Evolutionary conservation across 2,797 vertebrate species (phyloP).

Genomic region (Arrhamphus sclerolepis): DNA sequence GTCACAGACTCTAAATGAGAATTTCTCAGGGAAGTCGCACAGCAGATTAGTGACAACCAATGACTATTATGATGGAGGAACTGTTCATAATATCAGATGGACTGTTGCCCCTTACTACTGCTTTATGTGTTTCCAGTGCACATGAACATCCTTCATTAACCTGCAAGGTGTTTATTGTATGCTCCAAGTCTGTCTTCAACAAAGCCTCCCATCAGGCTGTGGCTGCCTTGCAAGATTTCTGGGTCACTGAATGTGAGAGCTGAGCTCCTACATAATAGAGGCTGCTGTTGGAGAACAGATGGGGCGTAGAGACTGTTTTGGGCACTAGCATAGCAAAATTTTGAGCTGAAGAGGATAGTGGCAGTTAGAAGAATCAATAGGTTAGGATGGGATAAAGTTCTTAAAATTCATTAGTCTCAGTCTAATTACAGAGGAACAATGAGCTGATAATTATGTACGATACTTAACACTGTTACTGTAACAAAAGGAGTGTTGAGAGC

Average conservation of each 20-base stretch:
- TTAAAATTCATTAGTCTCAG: conserved; percentile 78
- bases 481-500: conserved; percentile 67
- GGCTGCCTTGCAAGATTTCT: conserved; percentile 61
- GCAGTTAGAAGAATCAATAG: conserved; percentile 73
- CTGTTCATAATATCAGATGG: conserved; percentile 23
- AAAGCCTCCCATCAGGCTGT: conserved; percentile 49
- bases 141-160: conserved; percentile 60
- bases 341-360: conserved; percentile 68
- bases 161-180: conserved; percentile 46
- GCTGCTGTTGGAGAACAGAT: conserved; percentile 44
- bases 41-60: conserved; percentile 36
- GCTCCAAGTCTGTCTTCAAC: conserved; percentile 36
- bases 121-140: conserved; percentile 33
- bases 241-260: conserved; percentile 51
- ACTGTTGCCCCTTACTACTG: conserved; percentile 10
- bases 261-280: conserved; percentile 46
- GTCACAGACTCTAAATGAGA: conserved; percentile 28
- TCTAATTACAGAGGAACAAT: conserved; percentile 77
- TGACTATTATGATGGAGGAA: conserved; percentile 32
- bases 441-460: conserved; percentile 75
- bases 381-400: conserved; percentile 51
- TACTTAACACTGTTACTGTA: conserved; percentile 76
- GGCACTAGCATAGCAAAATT: conserved; percentile 38
- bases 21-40: conserved; percentile 36
- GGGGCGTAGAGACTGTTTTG: conserved; percentile 29